Evolutionary conservation across 2,888 invertebrate genomes (phyloP).

Genomic region (Rhaphigaster nebulosa): DNA sequence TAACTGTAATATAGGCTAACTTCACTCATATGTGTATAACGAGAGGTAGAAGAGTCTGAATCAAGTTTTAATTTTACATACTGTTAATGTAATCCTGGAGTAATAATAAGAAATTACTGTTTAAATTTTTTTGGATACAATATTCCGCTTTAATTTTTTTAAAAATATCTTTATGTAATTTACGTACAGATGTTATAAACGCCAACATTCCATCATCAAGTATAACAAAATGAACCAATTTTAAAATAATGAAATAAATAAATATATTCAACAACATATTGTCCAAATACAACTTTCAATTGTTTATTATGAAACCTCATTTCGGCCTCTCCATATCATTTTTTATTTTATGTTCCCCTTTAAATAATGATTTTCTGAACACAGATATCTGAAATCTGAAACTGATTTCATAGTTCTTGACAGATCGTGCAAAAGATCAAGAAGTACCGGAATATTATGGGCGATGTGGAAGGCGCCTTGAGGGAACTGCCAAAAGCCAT

Average conservation of each 20-base stretch:
- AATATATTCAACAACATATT: not conserved
- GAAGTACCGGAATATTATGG: conserved; percentile 1
- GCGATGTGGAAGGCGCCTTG: not conserved
- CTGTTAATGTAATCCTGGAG: too few species aligned
- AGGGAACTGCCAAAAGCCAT: not conserved
- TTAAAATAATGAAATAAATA: too few species aligned
- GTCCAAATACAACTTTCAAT: not conserved
- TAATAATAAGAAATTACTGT: too few species aligned
- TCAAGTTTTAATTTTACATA: too few species aligned
- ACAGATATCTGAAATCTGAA: not conserved
- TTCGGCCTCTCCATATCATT: not conserved
- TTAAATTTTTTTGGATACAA: too few species aligned
- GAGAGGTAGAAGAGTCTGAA: too few species aligned
- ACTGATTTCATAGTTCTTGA: not conserved
- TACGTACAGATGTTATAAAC: not conserved
- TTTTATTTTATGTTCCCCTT: not conserved
- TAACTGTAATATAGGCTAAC: too few species aligned
- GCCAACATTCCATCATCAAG: not conserved
- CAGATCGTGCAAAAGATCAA: conserved; percentile 18
- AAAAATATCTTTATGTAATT: not conserved
- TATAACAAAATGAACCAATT: not conserved
- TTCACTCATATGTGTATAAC: too few species aligned
- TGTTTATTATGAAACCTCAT: not conserved
- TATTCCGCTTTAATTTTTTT: too few species aligned
- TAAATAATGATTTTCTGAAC: too few species aligned